Conservation (phyloP, 2,797 vertebrate genomes). For the Geotrypetes seraphini region DNA sequence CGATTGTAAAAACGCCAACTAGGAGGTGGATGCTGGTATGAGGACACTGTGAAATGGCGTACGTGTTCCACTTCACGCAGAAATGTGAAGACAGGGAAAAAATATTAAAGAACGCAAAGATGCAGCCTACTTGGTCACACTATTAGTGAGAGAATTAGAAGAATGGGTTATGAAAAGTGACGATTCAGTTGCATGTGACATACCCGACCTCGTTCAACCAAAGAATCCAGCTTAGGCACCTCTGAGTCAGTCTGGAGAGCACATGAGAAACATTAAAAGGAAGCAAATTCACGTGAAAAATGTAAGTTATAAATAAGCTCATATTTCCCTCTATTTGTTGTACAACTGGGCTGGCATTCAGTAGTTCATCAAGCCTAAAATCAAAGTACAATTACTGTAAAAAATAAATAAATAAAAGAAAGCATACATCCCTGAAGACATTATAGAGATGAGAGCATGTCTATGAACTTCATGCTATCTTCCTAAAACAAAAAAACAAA, state of each 20-base stretch:
- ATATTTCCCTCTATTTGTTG: too few relatives aligned
- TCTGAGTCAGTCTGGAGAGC: constrained; percentile 47
- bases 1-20: too few relatives aligned
- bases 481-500: too few relatives aligned
- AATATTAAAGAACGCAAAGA: too few relatives aligned
- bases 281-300: not conserved
- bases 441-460: too few relatives aligned
- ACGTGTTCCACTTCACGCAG: too few relatives aligned
- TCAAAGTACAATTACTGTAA: not conserved
- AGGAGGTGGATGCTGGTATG: too few relatives aligned
- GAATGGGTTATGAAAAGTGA: not conserved
- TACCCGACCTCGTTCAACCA: constrained; percentile 79
- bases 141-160: not conserved
- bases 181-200: constrained; percentile 43
- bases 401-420: not conserved
- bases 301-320: not conserved
- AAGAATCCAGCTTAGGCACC: constrained; percentile 60
- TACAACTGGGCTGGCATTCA: not conserved
- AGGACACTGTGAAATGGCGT: too few relatives aligned
- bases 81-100: too few relatives aligned
- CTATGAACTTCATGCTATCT: too few relatives aligned
- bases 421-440: not conserved
- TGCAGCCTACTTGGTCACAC: too few relatives aligned
- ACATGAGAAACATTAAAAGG: constrained; percentile 38
- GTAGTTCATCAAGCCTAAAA: not conserved